phyloP scores from a whole-genome alignment of 2,888 invertebrate genomes.

The Habrosyne pyritoides region DNA sequence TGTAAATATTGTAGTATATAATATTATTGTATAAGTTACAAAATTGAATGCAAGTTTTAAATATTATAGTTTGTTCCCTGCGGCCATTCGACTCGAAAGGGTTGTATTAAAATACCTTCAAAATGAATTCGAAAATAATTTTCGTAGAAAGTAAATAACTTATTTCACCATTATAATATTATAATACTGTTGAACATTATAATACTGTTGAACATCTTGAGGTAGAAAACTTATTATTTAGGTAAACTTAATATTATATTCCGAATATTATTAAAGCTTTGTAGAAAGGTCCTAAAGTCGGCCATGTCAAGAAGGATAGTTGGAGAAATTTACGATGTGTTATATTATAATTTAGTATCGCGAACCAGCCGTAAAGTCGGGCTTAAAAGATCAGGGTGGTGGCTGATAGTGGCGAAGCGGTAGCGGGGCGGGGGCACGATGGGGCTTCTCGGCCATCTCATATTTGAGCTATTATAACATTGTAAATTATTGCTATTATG shows the following conservation, averaged over 20 bases:
- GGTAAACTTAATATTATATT: background rate
- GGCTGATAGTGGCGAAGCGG: conserved; percentile 33
- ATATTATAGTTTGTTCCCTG: too few relatives aligned
- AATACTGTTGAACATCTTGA: background rate
- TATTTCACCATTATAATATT: too few relatives aligned
- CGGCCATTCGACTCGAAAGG: too few relatives aligned
- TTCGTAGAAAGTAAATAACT: too few relatives aligned
- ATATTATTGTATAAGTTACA: background rate
- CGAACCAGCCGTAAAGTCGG: conserved; percentile 71
- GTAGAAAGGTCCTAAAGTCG: conserved; percentile 61
- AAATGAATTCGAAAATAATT: too few relatives aligned
- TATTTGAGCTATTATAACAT: conserved; percentile 20
- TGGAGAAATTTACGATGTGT: conserved; percentile 80
- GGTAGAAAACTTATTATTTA: conserved; percentile 5
- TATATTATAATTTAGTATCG: conserved; percentile 82
- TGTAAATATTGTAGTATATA: background rate
- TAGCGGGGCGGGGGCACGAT: conserved; percentile 17
- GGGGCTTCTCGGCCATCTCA: conserved; percentile 16
- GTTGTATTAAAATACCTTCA: too few relatives aligned
- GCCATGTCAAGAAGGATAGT: conserved; percentile 72
- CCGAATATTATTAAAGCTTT: conserved; percentile 37
- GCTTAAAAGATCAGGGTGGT: conserved; percentile 76
- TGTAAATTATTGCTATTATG: conserved; percentile 21
- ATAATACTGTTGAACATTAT: too few relatives aligned
- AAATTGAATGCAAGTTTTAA: too few relatives aligned